Evolutionary conservation across 1,140 invertebrate genomes (phyloP).

Genomic region (Brachionus sp.): DNA sequence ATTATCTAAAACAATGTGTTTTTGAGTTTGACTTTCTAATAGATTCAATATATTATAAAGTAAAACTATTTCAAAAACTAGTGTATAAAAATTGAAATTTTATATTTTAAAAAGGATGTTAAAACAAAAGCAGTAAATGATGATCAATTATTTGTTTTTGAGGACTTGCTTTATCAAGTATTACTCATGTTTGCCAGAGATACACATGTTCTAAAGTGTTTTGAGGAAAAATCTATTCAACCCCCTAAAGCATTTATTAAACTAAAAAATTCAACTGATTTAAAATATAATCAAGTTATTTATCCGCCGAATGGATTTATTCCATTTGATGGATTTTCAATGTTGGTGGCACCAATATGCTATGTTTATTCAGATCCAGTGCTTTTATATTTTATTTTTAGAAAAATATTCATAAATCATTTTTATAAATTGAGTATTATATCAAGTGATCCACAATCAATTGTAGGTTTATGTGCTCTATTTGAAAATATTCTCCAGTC

Average conservation of each 20-base stretch:
- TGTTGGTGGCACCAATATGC: conserved; percentile 92
- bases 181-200: conserved; percentile 89
- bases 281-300: conserved; percentile 63
- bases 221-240: conserved; percentile 56
- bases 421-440: conserved; percentile 86
- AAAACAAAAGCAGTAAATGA: conserved; percentile 91
- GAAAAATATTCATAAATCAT: conserved; percentile 83
- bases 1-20: conserved; percentile 75
- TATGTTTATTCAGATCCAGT: conserved; percentile 84
- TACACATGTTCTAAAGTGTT: conserved; percentile 68
- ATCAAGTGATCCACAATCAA: conserved; percentile 71
- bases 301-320: conserved; percentile 90
- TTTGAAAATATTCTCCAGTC: conserved; percentile 86
- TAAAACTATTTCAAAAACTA: conserved; percentile 50
- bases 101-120: conserved; percentile 67
- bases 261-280: conserved; percentile 53
- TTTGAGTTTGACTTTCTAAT: conserved; percentile 84
- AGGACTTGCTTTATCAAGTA: conserved; percentile 89
- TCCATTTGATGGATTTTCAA: conserved; percentile 92
- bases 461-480: conserved; percentile 63
- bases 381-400: conserved; percentile 80
- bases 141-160: conserved; percentile 95
- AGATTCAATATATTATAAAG: conserved; percentile 87
- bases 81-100: neutral
- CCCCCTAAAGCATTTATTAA: conserved; percentile 57